Conservation (phyloP, 2,888 invertebrate species). For the Sesia bembeciformis region DNA sequence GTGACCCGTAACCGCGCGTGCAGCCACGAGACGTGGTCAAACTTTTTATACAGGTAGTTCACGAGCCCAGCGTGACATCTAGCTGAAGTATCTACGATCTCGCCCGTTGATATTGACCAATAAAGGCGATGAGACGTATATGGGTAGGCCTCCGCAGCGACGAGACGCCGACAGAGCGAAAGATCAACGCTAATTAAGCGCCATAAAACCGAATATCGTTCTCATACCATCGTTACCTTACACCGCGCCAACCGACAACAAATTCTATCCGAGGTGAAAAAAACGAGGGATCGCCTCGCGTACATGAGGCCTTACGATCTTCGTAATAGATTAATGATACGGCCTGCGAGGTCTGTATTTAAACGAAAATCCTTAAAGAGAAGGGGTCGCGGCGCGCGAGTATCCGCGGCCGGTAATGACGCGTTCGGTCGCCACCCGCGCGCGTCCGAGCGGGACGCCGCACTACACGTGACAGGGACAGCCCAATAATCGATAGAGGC, state of each 20-base stretch:
- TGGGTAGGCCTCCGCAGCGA: slow-evolving; percentile 24
- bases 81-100: slow-evolving; percentile 46
- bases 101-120: slow-evolving; percentile 42
- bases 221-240: slow-evolving; percentile 55
- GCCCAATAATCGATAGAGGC: slow-evolving; percentile 50
- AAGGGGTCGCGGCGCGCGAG: background rate
- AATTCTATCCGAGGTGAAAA: slow-evolving; percentile 40
- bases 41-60: slow-evolving; percentile 23
- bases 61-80: slow-evolving; percentile 40
- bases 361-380: slow-evolving; percentile 30
- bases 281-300: slow-evolving; percentile 46
- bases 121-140: slow-evolving; percentile 47
- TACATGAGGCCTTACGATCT: slow-evolving; percentile 46
- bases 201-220: slow-evolving; percentile 66
- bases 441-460: slow-evolving; percentile 31
- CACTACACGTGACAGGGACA: slow-evolving; percentile 24
- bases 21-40: slow-evolving; percentile 12
- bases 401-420: slow-evolving; percentile 21
- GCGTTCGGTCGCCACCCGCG: slow-evolving; percentile 46
- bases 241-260: slow-evolving; percentile 42
- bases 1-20: background rate
- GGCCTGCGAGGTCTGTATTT: slow-evolving; percentile 55
- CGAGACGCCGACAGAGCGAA: slow-evolving; percentile 48
- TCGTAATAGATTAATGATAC: slow-evolving; percentile 72
- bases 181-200: slow-evolving; percentile 65